Conservation (phyloP, 2,797 vertebrate genomes). For the Prionace glauca region DNA sequence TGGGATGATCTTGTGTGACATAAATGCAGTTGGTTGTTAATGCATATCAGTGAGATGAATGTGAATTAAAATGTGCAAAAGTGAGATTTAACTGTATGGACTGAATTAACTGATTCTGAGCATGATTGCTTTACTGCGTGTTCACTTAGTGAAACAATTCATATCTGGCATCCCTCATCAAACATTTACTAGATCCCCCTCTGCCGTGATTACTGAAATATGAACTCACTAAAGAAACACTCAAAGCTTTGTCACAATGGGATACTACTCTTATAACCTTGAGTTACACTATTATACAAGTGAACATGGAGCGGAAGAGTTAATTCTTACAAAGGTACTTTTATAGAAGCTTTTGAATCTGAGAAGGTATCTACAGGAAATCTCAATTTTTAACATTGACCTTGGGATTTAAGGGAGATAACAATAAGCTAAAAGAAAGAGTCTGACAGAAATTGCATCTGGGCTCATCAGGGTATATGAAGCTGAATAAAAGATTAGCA, state of each 20-base stretch:
- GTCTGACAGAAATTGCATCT: background rate
- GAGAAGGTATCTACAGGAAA: background rate
- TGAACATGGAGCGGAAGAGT: background rate
- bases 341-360: background rate
- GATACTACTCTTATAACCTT: background rate
- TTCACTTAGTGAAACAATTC: background rate
- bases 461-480: background rate
- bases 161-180: background rate
- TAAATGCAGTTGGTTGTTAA: background rate
- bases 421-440: background rate
- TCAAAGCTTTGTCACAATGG: background rate
- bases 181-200: background rate
- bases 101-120: background rate
- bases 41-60: background rate
- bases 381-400: background rate
- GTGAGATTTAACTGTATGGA: background rate
- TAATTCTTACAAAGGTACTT: background rate
- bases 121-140: background rate
- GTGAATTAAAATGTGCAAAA: background rate
- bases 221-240: background rate
- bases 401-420: background rate
- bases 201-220: background rate
- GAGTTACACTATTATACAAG: background rate
- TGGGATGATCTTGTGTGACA: background rate
- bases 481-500: background rate